Conservation (phyloP, 2,113 vertebrate genomes). For the Pao palembangensis region DNA sequence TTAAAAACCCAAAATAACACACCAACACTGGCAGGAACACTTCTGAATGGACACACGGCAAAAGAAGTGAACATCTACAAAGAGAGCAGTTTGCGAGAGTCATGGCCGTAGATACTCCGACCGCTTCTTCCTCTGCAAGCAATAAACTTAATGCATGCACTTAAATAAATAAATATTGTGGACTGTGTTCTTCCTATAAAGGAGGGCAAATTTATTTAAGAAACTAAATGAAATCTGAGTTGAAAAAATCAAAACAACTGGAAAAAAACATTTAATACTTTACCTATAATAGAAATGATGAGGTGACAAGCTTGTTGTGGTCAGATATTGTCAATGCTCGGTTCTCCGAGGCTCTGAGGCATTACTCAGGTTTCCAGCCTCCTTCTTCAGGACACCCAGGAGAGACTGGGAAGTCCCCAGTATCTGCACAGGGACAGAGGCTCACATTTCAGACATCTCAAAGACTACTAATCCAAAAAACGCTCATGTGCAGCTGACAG, state of each 20-base stretch:
- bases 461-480: background rate
- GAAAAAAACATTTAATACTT: slow-evolving; percentile 48
- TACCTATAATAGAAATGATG: slow-evolving; percentile 14
- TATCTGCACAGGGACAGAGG: slow-evolving; percentile 71
- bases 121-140: no score
- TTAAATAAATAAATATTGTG: no score
- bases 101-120: no score
- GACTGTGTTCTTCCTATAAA: no score
- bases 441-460: background rate
- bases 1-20: no score
- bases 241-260: background rate
- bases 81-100: no score
- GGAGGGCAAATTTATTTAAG: no score
- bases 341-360: slow-evolving; percentile 68
- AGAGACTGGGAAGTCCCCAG: slow-evolving; percentile 90
- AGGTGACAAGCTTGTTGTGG: background rate
- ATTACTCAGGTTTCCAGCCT: slow-evolving; percentile 80
- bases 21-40: no score
- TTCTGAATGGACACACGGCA: no score
- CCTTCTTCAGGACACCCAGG: slow-evolving; percentile 83
- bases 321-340: slow-evolving; percentile 44
- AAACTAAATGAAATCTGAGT: background rate
- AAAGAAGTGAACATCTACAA: no score
- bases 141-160: no score
- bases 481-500: background rate